Percentiles rank a stretch among this genome's conserved stretches.
Evolutionary conservation across 2,113 vertebrate genomes (phyloP).

Genomic region (Muscicapa adusta): DNA sequence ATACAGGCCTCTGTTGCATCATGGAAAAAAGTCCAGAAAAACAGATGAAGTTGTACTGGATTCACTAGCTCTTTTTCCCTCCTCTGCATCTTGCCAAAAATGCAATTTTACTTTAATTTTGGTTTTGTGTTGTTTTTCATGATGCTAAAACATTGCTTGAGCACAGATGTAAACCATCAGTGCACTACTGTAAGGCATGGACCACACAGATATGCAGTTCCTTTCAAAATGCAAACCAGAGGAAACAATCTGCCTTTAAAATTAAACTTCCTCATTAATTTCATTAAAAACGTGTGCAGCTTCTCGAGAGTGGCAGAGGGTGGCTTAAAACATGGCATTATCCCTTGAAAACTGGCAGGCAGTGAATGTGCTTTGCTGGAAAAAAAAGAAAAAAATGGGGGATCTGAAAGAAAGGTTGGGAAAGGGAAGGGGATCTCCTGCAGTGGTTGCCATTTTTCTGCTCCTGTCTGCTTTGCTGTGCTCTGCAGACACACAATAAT

Average conservation of each 20-base stretch:
- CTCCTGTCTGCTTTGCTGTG: conserved; percentile 40
- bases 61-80: not conserved
- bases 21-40: not conserved
- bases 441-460: conserved; percentile 38
- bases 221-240: conserved; percentile 17
- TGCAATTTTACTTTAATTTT: conserved; percentile 28
- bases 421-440: conserved; percentile 25
- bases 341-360: not conserved
- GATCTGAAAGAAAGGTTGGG: not conserved
- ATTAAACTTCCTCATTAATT: conserved; percentile 8
- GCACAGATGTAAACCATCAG: conserved; percentile 5
- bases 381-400: not conserved
- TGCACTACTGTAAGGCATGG: not conserved
- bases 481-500: conserved; percentile 68
- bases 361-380: not conserved
- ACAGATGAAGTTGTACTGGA: not conserved
- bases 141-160: not conserved
- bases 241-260: conserved; percentile 8
- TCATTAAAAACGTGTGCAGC: not conserved
- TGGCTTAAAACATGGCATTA: not conserved
- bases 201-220: conserved; percentile 42
- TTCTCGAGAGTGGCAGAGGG: not conserved
- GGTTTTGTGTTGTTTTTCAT: conserved; percentile 40
- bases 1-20: not conserved
- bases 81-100: not conserved